Base-by-base conservation (phyloP, 2,888 invertebrate species). In the Caenorhabditis angaria region DNA sequence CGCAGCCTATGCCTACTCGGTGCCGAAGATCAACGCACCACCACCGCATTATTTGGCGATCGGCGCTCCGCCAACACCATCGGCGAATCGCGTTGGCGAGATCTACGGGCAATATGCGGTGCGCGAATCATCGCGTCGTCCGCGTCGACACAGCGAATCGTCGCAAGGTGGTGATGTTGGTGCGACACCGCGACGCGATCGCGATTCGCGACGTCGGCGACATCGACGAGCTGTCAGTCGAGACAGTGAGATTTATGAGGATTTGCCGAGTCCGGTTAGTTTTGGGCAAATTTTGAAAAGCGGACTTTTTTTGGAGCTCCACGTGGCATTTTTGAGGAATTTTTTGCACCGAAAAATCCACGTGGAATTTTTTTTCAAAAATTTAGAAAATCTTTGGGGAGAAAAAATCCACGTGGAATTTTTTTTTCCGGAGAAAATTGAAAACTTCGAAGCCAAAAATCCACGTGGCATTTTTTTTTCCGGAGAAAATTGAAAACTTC, bases 1-100 rank as follows among this genome's bases (percentile, higher is more conserved):
- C 54, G 70, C 71, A 28, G 73, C 78, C 2, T 81, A 80, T 62
- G 74, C 77, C 1, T 81, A 81, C 51, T 65, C 77, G 1, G 62
- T 80, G 1, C 78, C 78, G 0, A 72, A 78, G 0, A 70, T 70
- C 32, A 67, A 59, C 22, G 65, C 72, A 18, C 72, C 81, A n/a
- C 78, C 78, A 24, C 80, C 80, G 5, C 76, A 76, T 20, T 80
- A 80, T 66, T 53, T 82, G 22, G 81, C 81, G 0, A 82, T 82
- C 35, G 65, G 69, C 41, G 71, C 65, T 50, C 76, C 76, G 47
- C 68, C 75, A 47, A 56, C 74, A 53, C 59, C 58, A 6, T 53
- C 61, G n/a, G 63, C 68, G 12, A 32, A 8, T 5, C 32, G 41
- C 41, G 14, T 12, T 14, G 41, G 41, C 14, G 41, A 41, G 10